Conservation (phyloP, 53 echinoderm and acorn worm species). For the Crossaster papposus region DNA sequence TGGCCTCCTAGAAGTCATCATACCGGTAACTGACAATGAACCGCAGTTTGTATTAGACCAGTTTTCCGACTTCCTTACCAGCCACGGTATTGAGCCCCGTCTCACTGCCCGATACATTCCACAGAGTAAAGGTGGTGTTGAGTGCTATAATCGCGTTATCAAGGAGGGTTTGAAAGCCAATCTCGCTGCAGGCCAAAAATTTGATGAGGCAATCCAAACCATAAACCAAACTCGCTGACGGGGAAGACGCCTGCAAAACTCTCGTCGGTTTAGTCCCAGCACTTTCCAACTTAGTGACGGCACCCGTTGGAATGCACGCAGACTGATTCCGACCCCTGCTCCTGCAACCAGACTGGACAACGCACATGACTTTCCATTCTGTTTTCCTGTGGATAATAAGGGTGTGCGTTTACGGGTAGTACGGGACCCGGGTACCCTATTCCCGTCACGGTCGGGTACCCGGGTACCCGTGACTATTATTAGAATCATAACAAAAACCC, state of each 20-base stretch:
- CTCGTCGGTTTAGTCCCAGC: conserved; percentile 32
- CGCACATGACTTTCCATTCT: not conserved
- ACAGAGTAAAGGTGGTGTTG: conserved; percentile 63
- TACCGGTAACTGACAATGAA: conserved; percentile 61
- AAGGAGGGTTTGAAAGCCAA: conserved; percentile 67
- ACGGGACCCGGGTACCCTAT: no score
- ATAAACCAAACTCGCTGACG: conserved; percentile 59
- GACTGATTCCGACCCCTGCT: conserved; percentile 32
- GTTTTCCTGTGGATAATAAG: not conserved
- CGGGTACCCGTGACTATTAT: no score
- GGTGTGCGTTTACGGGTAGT: no score
- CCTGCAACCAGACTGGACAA: not conserved
- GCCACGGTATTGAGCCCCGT: conserved; percentile 46
- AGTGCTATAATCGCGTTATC: conserved; percentile 54
- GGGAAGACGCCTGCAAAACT: conserved; percentile 65
- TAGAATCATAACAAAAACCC: no score
- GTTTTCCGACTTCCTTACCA: conserved; percentile 51
- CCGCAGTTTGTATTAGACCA: conserved; percentile 60
- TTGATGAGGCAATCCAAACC: conserved; percentile 58
- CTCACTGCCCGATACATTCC: conserved; percentile 65
- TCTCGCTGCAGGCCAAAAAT: conserved; percentile 47
- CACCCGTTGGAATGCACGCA: conserved; percentile 61
- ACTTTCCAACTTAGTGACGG: conserved; percentile 53
- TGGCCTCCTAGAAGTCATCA: conserved; percentile 58
- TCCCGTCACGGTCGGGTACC: no score